These are phyloP conservation scores for Homalodisca vitripennis DNA, from an alignment of 1,140 invertebrate genomes.

Conservation along the genomic window DNA sequence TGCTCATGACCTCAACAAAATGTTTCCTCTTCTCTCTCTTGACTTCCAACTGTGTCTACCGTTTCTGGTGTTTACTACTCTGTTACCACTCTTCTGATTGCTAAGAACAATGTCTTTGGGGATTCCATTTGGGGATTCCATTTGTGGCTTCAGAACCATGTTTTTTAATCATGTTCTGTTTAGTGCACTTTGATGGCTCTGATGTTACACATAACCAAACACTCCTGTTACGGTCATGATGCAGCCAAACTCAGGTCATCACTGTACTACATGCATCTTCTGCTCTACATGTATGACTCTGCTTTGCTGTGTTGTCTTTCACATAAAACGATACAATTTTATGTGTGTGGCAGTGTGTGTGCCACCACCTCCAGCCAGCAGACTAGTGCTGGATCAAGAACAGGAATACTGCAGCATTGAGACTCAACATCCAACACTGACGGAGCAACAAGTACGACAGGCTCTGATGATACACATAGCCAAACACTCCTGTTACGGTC, in stretches of 20 bases:
- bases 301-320: not conserved
- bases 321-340: not conserved
- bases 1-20: no score
- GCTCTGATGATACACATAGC: constrained; percentile 52
- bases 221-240: constrained; percentile 57
- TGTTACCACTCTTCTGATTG: no score
- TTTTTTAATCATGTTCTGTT: no score
- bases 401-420: not conserved
- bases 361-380: constrained; percentile 45
- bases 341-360: constrained; percentile 36
- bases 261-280: constrained; percentile 52
- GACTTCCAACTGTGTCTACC: no score
- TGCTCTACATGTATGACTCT: constrained; percentile 58
- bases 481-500: constrained; percentile 58
- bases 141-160: no score
- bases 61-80: no score
- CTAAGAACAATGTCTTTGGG: no score
- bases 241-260: constrained; percentile 54
- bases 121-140: no score
- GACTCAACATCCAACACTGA: constrained; percentile 42
- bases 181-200: no score
- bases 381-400: not conserved
- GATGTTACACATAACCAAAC: constrained; percentile 49
- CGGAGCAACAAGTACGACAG: constrained; percentile 53
- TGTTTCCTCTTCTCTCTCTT: no score